These are phyloP conservation scores for Nothura maculosa DNA, from an alignment of 2,797 vertebrate species.

Conservation along the genomic window DNA sequence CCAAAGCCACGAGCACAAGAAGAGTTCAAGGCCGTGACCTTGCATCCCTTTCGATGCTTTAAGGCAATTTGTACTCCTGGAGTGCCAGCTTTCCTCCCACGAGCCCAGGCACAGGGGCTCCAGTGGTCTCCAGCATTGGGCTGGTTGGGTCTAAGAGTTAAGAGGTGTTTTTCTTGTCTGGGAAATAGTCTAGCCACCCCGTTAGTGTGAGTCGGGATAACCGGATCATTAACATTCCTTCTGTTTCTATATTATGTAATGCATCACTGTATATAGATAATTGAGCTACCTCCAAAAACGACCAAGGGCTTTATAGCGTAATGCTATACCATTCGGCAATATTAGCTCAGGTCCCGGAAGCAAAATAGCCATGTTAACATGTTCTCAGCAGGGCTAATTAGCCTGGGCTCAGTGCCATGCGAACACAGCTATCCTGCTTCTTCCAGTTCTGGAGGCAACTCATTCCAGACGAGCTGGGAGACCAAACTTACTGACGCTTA, in stretches of 20 bases:
- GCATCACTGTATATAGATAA: slow-evolving; percentile 37
- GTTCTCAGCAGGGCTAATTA: slow-evolving; percentile 67
- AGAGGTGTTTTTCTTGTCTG: slow-evolving; percentile 35
- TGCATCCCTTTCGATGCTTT: neutral
- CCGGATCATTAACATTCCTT: slow-evolving; percentile 11
- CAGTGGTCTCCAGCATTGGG: neutral
- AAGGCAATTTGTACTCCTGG: slow-evolving; percentile 50
- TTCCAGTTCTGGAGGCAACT: slow-evolving; percentile 51
- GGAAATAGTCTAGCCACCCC: slow-evolving; percentile 45
- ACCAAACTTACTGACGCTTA: neutral
- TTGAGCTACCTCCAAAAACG: slow-evolving; percentile 29
- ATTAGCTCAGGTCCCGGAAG: slow-evolving; percentile 6
- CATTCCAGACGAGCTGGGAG: neutral
- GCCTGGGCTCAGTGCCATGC: slow-evolving; percentile 58
- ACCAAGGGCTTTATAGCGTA: neutral
- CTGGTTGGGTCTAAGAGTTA: neutral
- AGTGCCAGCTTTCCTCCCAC: neutral
- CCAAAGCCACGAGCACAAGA: slow-evolving; percentile 31
- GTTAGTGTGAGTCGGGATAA: neutral
- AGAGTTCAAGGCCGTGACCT: slow-evolving; percentile 63
- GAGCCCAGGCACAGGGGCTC: neutral
- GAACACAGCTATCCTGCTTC: slow-evolving; percentile 30
- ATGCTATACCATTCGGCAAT: neutral
- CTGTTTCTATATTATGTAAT: slow-evolving; percentile 7
- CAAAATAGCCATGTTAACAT: slow-evolving; percentile 46